A percentile compares a stretch with the other conserved stretches of the same genome.
These are phyloP conservation scores for Gobio occitaniae DNA, from an alignment of 2,797 vertebrate genomes.

Conservation along the genomic window DNA sequence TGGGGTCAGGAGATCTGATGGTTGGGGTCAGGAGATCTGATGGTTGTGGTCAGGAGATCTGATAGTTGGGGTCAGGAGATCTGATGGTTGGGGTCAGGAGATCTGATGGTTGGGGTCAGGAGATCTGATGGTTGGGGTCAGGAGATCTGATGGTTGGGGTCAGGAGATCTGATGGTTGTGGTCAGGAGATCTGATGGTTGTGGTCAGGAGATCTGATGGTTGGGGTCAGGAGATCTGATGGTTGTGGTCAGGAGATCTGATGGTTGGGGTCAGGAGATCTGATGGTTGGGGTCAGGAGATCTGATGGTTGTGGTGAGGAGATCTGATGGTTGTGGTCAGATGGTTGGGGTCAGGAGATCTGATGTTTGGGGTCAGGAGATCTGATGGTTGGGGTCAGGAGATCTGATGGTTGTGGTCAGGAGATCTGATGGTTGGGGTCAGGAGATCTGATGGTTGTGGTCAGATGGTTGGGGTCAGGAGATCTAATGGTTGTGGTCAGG, in stretches of 20 bases:
- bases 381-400: conserved; percentile 13
- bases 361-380: conserved; percentile 17
- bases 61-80: conserved; percentile 3
- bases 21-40: background rate
- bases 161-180: background rate
- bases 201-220: conserved; percentile 21
- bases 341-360: too few relatives aligned
- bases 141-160: conserved; percentile 2
- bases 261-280: background rate
- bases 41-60: conserved; percentile 35
- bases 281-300: conserved; percentile 11
- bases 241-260: conserved; percentile 14
- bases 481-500: conserved; percentile 11
- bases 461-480: conserved; percentile 27
- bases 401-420: conserved; percentile 5
- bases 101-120: conserved; percentile 12
- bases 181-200: conserved; percentile 18
- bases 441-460: background rate
- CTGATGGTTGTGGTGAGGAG: conserved; percentile 10
- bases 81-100: conserved; percentile 16
- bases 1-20: conserved; percentile 26
- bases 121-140: conserved; percentile 8
- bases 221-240: conserved; percentile 27
- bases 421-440: conserved; percentile 18
- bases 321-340: background rate